Evolutionary conservation across 2,888 invertebrate species (phyloP), one percentile per base, ranked within the genome.

Genomic region (Stratiomys singularior): DNA sequence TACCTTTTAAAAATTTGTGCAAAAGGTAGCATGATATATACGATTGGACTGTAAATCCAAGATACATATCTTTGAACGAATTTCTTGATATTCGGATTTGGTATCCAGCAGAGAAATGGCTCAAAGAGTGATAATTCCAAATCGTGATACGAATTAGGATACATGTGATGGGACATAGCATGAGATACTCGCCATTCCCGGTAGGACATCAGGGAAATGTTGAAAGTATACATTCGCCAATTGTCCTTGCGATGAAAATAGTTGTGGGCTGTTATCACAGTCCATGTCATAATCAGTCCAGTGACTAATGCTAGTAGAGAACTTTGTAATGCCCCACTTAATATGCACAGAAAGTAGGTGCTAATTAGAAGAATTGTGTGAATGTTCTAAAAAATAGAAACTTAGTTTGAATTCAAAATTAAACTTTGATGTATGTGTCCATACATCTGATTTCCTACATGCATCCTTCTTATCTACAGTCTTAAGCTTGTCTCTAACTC

Each of bases 171-270:
- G 52, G 94, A 94, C 60, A 95, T 84, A 0, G 89, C 92, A 83
- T 95, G 95, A 0, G 92, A 91, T 56, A 95, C 90, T 78, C 94
- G 89, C 90, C 93, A 95, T 80, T 93, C 91, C 81, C 91, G 90
- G 71, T 84, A 85, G 80, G 86, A 87, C 89, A 93, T 88, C 81
- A 92, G 84, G 23, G 90, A 89, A 79, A 95, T 86, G 82, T 94
- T 93, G 82, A 93, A 93, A 78, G 93, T 90, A 83, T 92, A 93
- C 93, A 94, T 94, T 78, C 94, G 90, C 89, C 93, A 93, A 84
- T 92, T 94, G 78, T 94, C 92, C 79, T 89, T 90, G 82, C 90
- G 90, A 83, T 95, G 95, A 82, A 94, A 91, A 83, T 92, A 95
- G 84, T 95, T 95, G 84, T 95, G 95, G 0, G 92, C 90, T 1